These are phyloP conservation scores for Pammene aurita DNA, from an alignment of 2,888 invertebrate genomes.

Conservation along the genomic window DNA sequence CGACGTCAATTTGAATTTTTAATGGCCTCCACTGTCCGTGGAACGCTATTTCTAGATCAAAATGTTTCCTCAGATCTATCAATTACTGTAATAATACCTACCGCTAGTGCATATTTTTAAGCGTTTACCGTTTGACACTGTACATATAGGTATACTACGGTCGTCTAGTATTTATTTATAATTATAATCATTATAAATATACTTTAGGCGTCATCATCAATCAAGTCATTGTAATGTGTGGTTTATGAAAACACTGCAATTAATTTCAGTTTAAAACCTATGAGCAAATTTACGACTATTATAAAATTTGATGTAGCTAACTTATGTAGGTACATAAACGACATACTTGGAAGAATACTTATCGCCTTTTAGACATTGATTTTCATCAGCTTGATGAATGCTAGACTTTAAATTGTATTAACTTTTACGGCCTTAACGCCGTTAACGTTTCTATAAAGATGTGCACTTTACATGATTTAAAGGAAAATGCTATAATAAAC, in stretches of 20 bases:
- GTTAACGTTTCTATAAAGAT: slow-evolving; percentile 17
- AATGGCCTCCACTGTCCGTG: slow-evolving; percentile 58
- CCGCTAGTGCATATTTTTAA: slow-evolving; percentile 43
- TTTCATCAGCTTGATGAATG: slow-evolving; percentile 28
- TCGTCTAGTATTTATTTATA: no score
- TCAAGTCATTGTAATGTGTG: slow-evolving; percentile 5
- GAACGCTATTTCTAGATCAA: slow-evolving; percentile 52
- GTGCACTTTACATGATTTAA: slow-evolving; percentile 2
- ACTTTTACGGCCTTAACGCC: slow-evolving; percentile 23
- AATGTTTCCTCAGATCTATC: slow-evolving; percentile 47
- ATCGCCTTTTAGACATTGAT: slow-evolving; percentile 28
- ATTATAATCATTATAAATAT: neutral
- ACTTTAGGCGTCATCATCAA: neutral
- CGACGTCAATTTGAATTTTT: slow-evolving; percentile 72
- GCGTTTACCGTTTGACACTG: slow-evolving; percentile 43
- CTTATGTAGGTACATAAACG: neutral
- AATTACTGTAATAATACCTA: slow-evolving; percentile 52
- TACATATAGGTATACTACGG: no score
- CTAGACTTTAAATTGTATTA: slow-evolving; percentile 27
- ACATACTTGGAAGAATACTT: slow-evolving; percentile 19
- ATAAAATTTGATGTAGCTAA: slow-evolving; percentile 5
- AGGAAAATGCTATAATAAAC: neutral
- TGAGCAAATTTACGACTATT: neutral
- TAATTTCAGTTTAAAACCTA: neutral
- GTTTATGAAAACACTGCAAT: neutral